These are phyloP conservation scores for Lamellibrachia columna DNA, from an alignment of 2,888 invertebrate genomes.

Conservation along the genomic window DNA sequence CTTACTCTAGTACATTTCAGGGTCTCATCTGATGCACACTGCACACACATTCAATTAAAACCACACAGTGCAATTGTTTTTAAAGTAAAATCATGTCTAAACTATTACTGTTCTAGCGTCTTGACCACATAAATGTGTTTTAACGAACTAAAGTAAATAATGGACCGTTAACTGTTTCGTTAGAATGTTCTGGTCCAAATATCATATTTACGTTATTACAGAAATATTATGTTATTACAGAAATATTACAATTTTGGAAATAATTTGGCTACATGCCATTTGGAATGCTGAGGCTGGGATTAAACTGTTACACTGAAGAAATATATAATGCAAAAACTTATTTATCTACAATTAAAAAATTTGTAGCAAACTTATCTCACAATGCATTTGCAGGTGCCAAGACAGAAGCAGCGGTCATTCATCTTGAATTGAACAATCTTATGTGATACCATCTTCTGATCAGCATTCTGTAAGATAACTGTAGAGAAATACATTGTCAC, in stretches of 20 bases:
- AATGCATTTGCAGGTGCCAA: background rate
- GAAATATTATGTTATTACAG: background rate
- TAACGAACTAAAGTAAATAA: no score
- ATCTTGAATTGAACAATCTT: conserved; percentile 2
- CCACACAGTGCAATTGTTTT: no score
- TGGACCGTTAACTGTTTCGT: no score
- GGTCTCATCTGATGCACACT: background rate
- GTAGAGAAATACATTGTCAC: background rate
- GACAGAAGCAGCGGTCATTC: background rate
- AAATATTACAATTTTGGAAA: background rate
- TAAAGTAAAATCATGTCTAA: no score
- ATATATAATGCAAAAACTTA: background rate
- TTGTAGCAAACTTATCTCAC: background rate
- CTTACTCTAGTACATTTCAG: background rate
- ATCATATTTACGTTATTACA: no score
- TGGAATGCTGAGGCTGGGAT: background rate
- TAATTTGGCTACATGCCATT: background rate
- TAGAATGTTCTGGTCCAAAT: no score
- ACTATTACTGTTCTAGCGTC: no score
- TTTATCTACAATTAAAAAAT: background rate
- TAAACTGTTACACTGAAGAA: background rate
- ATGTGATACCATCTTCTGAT: background rate
- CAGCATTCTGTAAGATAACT: conserved; percentile 4
- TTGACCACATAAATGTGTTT: no score
- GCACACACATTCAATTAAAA: background rate